Evolutionary conservation across 2,797 vertebrate genomes (phyloP).

Genomic region (Phataginus tricuspis): DNA sequence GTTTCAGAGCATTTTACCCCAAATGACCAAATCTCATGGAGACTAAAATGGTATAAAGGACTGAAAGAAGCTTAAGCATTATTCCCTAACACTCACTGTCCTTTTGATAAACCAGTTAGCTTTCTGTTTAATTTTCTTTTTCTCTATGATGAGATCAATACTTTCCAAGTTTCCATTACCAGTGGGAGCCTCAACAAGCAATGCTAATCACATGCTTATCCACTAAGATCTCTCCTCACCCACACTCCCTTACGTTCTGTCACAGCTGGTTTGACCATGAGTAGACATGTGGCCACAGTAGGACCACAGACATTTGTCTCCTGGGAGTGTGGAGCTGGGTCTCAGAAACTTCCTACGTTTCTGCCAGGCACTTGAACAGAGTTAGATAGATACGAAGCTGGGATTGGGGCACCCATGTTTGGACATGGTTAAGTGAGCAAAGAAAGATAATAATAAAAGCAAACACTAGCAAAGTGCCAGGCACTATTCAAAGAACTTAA

Average conservation of each 20-base stretch:
- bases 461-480: not conserved
- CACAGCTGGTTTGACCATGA: not conserved
- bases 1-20: not conserved
- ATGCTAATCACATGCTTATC: not conserved
- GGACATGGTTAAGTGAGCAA: not conserved
- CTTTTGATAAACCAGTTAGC: slow-evolving; percentile 50
- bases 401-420: not conserved
- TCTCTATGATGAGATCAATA: slow-evolving; percentile 18
- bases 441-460: not conserved
- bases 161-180: slow-evolving; percentile 30
- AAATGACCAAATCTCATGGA: slow-evolving; percentile 44
- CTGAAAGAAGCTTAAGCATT: slow-evolving; percentile 19
- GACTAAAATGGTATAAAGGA: slow-evolving; percentile 3
- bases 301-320: not conserved
- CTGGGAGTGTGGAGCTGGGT: not conserved
- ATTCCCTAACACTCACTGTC: slow-evolving; percentile 50
- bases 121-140: slow-evolving; percentile 54
- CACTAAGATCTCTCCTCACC: not conserved
- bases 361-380: not conserved
- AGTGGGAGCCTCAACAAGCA: not conserved
- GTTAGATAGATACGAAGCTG: not conserved
- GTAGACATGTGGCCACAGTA: not conserved
- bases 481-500: not conserved
- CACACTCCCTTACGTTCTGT: not conserved
- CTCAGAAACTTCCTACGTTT: not conserved